These are phyloP conservation scores for Solenodon paradoxus DNA, from an alignment of 2,113 vertebrate genomes.

Conservation along the genomic window DNA sequence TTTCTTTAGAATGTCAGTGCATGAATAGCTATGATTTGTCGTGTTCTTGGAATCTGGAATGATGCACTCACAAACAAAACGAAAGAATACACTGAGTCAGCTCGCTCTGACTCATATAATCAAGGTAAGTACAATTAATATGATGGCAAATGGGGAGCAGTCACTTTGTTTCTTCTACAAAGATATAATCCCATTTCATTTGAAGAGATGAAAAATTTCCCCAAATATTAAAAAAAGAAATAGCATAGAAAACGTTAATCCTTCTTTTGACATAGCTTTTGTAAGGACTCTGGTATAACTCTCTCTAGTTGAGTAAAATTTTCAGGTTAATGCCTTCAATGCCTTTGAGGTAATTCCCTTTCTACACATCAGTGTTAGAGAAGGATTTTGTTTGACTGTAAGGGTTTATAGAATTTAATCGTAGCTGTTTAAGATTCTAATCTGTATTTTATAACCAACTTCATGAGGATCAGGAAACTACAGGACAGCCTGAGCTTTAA, in stretches of 20 bases:
- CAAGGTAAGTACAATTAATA: background rate
- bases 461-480: background rate
- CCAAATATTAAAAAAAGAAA: background rate
- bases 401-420: background rate
- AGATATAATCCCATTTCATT: background rate
- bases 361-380: background rate
- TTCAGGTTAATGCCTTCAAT: background rate
- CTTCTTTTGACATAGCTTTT: background rate
- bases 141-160: background rate
- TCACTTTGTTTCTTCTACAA: background rate
- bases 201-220: background rate
- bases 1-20: conserved; percentile 40
- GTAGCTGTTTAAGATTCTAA: background rate
- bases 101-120: background rate
- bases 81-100: background rate
- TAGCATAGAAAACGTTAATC: background rate
- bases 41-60: conserved; percentile 46
- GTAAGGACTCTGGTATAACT: background rate
- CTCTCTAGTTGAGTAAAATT: background rate
- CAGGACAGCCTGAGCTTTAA: background rate
- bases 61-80: conserved; percentile 46
- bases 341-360: background rate
- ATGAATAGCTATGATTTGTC: conserved; percentile 1
- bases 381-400: conserved; percentile 5
- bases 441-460: background rate